Evolutionary conservation across 2,797 vertebrate genomes (phyloP).

Genomic region (Bradypodion ventrale): DNA sequence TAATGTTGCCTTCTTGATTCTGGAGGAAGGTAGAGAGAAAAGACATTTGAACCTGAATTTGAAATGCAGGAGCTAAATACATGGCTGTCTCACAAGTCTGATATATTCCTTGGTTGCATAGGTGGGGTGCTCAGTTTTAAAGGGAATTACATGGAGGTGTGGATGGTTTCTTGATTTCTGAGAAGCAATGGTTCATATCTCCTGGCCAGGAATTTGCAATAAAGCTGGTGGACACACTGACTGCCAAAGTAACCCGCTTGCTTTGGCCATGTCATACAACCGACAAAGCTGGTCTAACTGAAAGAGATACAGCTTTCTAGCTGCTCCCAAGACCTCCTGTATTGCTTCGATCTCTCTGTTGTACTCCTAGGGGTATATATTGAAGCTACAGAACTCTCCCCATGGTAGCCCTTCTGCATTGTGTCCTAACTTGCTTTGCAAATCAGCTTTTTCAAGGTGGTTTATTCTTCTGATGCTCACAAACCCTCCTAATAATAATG

Average conservation of each 20-base stretch:
- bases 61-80: neutral
- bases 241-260: neutral
- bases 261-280: neutral
- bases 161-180: neutral
- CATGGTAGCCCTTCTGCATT: neutral
- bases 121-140: neutral
- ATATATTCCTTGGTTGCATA: neutral
- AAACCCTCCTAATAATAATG: no score
- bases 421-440: neutral
- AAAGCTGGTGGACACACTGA: neutral
- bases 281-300: neutral
- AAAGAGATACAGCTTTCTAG: neutral
- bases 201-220: neutral
- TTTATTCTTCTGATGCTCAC: neutral
- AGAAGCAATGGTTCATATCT: neutral
- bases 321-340: neutral
- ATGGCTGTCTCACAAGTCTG: neutral
- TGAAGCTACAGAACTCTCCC: neutral
- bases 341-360: neutral
- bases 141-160: no score
- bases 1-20: constrained; percentile 89
- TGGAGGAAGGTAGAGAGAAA: constrained; percentile 58
- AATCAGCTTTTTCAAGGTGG: neutral
- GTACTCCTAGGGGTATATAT: neutral
- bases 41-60: neutral